Percentiles rank a stretch among this genome's conserved stretches.
These are phyloP conservation scores for Melikaiella ostensackeni DNA, from an alignment of 2,888 invertebrate species.

Conservation along the genomic window DNA sequence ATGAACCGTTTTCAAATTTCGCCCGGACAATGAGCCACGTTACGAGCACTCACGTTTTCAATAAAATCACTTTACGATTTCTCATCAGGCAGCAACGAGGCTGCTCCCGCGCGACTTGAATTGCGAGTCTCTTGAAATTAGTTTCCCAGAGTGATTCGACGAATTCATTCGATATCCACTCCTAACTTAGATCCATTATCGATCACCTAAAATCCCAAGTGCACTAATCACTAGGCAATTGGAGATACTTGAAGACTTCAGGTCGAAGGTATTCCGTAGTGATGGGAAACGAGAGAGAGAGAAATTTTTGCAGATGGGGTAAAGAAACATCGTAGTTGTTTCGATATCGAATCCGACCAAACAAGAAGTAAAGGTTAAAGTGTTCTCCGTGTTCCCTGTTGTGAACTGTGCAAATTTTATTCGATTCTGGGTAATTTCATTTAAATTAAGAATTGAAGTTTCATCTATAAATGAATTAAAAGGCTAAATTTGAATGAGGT, in stretches of 20 bases:
- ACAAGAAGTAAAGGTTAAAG: background rate
- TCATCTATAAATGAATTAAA: too few relatives aligned
- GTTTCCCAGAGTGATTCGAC: constrained; percentile 39
- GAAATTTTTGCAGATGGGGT: too few relatives aligned
- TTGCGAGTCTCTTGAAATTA: constrained; percentile 47
- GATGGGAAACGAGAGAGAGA: too few relatives aligned
- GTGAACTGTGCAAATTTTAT: background rate
- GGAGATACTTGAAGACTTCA: background rate
- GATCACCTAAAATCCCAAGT: constrained; percentile 4
- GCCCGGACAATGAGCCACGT: background rate
- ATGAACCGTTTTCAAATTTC: background rate
- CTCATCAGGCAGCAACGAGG: constrained; percentile 29
- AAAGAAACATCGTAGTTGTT: too few relatives aligned
- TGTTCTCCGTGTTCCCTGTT: background rate
- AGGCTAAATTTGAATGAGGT: too few relatives aligned
- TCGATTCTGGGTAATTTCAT: background rate
- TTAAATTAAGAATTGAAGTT: background rate
- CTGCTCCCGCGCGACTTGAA: constrained; percentile 8
- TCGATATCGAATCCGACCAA: too few relatives aligned
- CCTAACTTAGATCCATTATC: constrained; percentile 26
- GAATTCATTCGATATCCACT: constrained; percentile 35
- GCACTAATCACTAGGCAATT: background rate
- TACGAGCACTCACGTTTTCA: constrained; percentile 31
- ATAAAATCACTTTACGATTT: constrained; percentile 31
- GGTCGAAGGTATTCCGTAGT: background rate